phyloP scores from a whole-genome alignment of 2,113 vertebrate genomes.

The Podiceps cristatus region DNA sequence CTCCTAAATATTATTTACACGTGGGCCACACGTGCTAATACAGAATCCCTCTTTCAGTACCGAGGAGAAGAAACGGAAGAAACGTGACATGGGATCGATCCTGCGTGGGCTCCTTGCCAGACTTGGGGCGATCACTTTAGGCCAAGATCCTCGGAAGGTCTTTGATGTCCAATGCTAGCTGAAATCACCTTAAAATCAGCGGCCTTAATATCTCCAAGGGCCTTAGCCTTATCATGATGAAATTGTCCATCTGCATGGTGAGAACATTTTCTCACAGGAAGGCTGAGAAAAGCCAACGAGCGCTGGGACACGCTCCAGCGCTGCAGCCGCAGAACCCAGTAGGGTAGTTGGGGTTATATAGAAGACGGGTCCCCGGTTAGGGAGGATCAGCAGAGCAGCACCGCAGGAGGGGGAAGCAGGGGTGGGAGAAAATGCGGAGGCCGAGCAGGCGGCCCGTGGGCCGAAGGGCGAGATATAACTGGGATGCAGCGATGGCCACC shows the following conservation, averaged over 20 bases:
- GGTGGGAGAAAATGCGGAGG: accelerated
- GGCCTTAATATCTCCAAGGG: too few species aligned
- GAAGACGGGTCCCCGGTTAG: accelerated
- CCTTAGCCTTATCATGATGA: accelerated
- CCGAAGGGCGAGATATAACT: accelerated
- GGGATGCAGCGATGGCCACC: accelerated
- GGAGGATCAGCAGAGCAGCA: too few species aligned
- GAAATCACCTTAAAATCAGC: neutral
- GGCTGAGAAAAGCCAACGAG: neutral
- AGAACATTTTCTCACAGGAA: accelerated
- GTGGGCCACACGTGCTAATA: accelerated
- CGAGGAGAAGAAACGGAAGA: neutral
- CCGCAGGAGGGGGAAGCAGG: too few species aligned
- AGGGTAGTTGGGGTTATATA: too few species aligned
- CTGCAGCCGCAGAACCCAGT: accelerated
- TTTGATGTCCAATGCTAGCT: neutral
- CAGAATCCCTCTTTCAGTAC: neutral
- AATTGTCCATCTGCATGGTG: too few species aligned
- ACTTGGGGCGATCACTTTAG: too few species aligned
- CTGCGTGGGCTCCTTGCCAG: neutral
- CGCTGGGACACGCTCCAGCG: accelerated
- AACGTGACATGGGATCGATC: accelerated
- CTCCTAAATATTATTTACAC: neutral
- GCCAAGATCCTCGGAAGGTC: neutral
- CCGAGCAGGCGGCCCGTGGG: accelerated